phyloP scores from a whole-genome alignment of 2,113 vertebrate species.

The Hippolais icterina region DNA sequence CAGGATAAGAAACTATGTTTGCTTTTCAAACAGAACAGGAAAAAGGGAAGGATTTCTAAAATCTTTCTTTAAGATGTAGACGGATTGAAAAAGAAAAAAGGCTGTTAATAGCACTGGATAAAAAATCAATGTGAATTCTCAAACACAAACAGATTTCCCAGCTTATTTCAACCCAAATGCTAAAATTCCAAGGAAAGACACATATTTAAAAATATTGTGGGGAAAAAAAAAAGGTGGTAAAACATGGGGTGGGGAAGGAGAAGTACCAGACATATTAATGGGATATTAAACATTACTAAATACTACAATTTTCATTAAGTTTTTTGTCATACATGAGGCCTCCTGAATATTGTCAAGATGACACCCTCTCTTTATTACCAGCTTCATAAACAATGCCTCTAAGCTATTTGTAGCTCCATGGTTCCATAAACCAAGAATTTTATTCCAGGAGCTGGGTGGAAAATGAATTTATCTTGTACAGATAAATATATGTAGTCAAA shows the following conservation, averaged over 20 bases:
- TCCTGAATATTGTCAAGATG: neutral
- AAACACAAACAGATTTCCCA: neutral
- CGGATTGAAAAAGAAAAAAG: neutral
- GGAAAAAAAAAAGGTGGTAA: neutral
- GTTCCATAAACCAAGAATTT: neutral
- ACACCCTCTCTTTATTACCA: neutral
- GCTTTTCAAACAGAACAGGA: neutral
- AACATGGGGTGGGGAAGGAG: neutral
- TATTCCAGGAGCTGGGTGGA: neutral
- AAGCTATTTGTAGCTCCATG: neutral
- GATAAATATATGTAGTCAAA: neutral
- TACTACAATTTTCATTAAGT: neutral
- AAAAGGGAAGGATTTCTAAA: neutral
- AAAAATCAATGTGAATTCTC: neutral
- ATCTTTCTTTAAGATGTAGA: neutral
- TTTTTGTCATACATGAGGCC: neutral
- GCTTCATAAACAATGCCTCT: neutral
- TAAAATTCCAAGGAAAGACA: neutral
- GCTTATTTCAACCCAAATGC: neutral
- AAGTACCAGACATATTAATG: neutral
- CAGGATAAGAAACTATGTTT: neutral
- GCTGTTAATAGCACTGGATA: neutral
- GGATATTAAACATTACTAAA: neutral
- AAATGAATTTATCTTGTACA: neutral
- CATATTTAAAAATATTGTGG: neutral